Base-by-base conservation (phyloP, 2,797 vertebrate genomes). In the Rhinoraja longicauda region DNA sequence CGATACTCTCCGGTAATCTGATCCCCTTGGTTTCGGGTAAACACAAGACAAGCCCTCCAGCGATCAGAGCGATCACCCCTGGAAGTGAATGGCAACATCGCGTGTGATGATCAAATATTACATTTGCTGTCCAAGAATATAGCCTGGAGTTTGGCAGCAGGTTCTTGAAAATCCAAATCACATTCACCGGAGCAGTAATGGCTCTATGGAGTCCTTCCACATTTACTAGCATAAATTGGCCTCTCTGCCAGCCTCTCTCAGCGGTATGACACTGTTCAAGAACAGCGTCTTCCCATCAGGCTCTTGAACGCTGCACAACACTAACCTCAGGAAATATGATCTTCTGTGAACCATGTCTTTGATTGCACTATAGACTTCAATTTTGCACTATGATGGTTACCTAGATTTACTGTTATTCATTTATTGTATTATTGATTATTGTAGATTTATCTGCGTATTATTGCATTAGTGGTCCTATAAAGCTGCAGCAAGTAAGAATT, bases 21-120 rank as follows among this genome's bases (percentile, higher is more conserved):
- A 93, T 79, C 12, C 94, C 95, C 94, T 93, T 94, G 92, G 94
- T 95, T 90, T 95, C 95, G 90, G 95, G 94, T 76, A 95, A 86
- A 79, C 94, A 93, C 76, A 94, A 93, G 19, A 95, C 93, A 12
- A 94, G 93, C n/a, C 39, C 94, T 77, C 94, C 93, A 82, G 93
- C 94, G 17, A 95, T 64, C 75, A 95, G 67, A 57, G 90, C 94
- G 93, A 94, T 94, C 77, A 90, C 70, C n/a, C 94, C 94, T 95
- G 93, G 21, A 93, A 88, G 21, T 86, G 70, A 93, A 93, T 7
- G 9, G 17, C 59, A n/a, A 36, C 17, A 88, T 19, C 64, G n/a
- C 21, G 32, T 32, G 0, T 67, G 17, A 88, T 32, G 32, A 67
- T 32, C 36, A 19, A 8, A 0, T 0, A 8, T 32, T 12, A 0